These are phyloP conservation scores for Rhorus exstirpatorius DNA, from an alignment of 2,888 invertebrate species.

Conservation along the genomic window DNA sequence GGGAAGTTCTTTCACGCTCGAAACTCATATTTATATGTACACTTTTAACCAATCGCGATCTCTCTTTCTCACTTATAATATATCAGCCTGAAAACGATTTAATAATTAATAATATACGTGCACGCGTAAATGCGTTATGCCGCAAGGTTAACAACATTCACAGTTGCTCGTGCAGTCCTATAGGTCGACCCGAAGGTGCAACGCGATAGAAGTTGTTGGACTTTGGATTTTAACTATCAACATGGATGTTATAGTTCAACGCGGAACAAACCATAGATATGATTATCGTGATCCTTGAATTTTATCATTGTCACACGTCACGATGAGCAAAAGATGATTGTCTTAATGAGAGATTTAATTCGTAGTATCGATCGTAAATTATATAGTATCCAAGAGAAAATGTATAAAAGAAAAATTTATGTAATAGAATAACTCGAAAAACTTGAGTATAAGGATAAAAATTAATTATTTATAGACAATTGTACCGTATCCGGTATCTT, in stretches of 20 bases:
- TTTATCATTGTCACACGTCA: no score
- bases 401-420: no score
- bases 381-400: no score
- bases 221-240: conserved; percentile 5
- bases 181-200: conserved; percentile 22
- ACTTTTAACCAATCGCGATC: background rate
- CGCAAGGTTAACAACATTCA: conserved; percentile 81
- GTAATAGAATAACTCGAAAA: no score
- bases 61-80: conserved; percentile 12
- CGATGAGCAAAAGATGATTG: no score
- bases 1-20: conserved; percentile 8
- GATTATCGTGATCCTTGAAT: no score
- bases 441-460: no score
- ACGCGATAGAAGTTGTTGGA: conserved; percentile 16
- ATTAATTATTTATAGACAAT: no score
- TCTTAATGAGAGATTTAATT: no score
- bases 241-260: background rate
- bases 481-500: no score
- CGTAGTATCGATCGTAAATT: no score
- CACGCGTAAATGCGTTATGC: conserved; percentile 56
- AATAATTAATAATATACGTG: conserved; percentile 20
- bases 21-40: background rate
- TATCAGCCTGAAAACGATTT: conserved; percentile 6
- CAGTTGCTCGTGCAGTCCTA: conserved; percentile 53
- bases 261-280: background rate